These are phyloP conservation scores for Drosophila hamatofila DNA, from an alignment of 2,888 invertebrate genomes.

Conservation along the genomic window DNA sequence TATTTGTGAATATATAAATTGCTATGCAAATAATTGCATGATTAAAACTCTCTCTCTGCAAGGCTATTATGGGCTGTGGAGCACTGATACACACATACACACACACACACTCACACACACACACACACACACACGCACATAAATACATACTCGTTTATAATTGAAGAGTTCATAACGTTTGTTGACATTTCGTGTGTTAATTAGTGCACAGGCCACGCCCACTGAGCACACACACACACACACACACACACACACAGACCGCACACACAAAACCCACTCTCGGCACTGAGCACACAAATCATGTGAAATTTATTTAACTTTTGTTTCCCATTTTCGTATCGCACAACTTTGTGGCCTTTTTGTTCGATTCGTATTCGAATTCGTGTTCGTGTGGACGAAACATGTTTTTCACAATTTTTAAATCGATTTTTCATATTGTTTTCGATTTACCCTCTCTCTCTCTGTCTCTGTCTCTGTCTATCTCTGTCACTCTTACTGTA, in stretches of 20 bases:
- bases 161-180: constrained; percentile 16
- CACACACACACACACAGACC: not conserved
- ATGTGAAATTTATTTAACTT: constrained; percentile 2
- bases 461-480: not conserved
- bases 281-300: constrained; percentile 3
- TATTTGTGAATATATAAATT: not conserved
- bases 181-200: constrained; percentile 28
- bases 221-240: not conserved
- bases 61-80: not conserved
- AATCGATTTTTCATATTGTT: constrained; percentile 24
- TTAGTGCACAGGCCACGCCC: constrained; percentile 21
- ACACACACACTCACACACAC: not conserved
- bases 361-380: constrained; percentile 1
- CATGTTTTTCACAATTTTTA: constrained; percentile 20
- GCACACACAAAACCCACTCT: not conserved
- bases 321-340: not conserved
- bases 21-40: not conserved
- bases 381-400: not conserved
- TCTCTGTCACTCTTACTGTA: too few species aligned
- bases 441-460: not conserved
- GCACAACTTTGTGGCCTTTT: constrained; percentile 15
- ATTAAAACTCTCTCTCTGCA: constrained; percentile 1
- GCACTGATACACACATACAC: not conserved
- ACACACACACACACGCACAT: not conserved
- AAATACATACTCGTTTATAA: not conserved